Conservation (phyloP, 2,797 vertebrate species). For the Siniperca scherzeri region DNA sequence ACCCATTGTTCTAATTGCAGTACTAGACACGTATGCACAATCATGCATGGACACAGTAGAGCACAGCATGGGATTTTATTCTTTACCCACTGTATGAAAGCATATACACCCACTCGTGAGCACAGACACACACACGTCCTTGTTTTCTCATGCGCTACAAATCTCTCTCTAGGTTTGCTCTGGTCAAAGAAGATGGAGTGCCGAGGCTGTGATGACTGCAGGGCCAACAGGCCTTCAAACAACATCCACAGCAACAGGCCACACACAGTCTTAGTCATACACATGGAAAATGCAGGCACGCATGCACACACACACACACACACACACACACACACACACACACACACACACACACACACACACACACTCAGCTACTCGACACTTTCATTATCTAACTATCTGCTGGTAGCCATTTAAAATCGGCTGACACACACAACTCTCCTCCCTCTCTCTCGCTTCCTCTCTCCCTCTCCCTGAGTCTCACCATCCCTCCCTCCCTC, state of each 20-base stretch:
- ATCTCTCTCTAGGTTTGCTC: slow-evolving; percentile 26
- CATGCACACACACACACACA: not conserved
- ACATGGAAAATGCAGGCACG: not conserved
- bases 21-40: not conserved
- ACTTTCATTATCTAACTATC: slow-evolving; percentile 75
- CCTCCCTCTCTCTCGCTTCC: slow-evolving; percentile 21
- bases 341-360: not conserved
- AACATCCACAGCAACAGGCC: slow-evolving; percentile 22
- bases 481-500: slow-evolving; percentile 13
- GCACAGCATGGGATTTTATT: not conserved
- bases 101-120: not conserved
- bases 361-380: slow-evolving; percentile 50
- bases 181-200: slow-evolving; percentile 23
- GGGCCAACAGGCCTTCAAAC: slow-evolving; percentile 39
- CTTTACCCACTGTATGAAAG: not conserved
- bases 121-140: not conserved
- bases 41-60: not conserved
- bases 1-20: not conserved
- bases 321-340: slow-evolving; percentile 10
- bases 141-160: not conserved
- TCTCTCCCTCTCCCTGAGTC: slow-evolving; percentile 22
- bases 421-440: slow-evolving; percentile 66
- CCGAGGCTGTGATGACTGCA: slow-evolving; percentile 37
- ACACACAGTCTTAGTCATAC: slow-evolving; percentile 29
- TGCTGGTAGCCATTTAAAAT: slow-evolving; percentile 73